A percentile compares a stretch with the other conserved stretches of the same genome.
These are phyloP conservation scores for Watsonalla binaria DNA, from an alignment of 2,888 invertebrate species.

Conservation along the genomic window DNA sequence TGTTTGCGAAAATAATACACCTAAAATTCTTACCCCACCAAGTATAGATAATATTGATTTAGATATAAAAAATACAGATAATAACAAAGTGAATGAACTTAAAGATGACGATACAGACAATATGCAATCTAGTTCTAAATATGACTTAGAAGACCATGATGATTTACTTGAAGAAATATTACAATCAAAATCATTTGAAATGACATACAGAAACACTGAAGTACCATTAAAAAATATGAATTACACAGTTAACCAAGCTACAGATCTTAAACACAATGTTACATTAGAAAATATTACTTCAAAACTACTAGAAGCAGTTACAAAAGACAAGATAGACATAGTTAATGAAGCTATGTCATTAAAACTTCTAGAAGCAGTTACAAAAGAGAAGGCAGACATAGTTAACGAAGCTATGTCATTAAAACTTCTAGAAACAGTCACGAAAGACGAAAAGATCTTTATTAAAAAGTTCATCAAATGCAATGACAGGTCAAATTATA, in stretches of 20 bases:
- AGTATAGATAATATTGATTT: background rate
- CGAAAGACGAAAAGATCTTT: constrained; percentile 30
- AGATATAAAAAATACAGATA: too few relatives aligned
- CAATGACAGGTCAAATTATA: constrained; percentile 22
- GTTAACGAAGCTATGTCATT: background rate
- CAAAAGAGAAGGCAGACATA: constrained; percentile 25
- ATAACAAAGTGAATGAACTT: too few relatives aligned
- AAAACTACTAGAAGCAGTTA: background rate
- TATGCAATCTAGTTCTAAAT: background rate
- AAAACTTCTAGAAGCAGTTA: constrained; percentile 16
- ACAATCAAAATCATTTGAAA: constrained; percentile 2
- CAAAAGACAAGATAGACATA: background rate
- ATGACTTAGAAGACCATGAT: constrained; percentile 9
- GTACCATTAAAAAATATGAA: background rate
- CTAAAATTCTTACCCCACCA: background rate
- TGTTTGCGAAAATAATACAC: background rate
- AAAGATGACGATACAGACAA: too few relatives aligned
- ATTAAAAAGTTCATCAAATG: constrained; percentile 19
- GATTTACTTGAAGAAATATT: constrained; percentile 11
- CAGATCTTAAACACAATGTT: background rate
- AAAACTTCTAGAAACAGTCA: constrained; percentile 15
- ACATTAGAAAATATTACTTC: too few relatives aligned
- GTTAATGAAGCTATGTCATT: background rate
- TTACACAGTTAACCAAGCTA: background rate
- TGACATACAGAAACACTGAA: too few relatives aligned